Conservation (phyloP, 2,888 invertebrate species). For the Dynastes hyllus region DNA sequence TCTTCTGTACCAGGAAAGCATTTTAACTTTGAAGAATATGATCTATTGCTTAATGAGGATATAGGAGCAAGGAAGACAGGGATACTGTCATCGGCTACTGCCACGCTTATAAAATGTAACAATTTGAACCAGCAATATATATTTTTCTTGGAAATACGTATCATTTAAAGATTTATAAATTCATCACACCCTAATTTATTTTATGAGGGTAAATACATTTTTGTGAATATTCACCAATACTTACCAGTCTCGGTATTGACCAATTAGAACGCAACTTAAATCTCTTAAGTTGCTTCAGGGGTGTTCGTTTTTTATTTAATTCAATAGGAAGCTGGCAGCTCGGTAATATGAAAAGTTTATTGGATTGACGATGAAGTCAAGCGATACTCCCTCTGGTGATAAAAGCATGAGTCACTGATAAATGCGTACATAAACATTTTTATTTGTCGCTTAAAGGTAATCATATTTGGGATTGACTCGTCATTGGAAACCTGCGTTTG, state of each 20-base stretch:
- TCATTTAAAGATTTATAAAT: too few relatives aligned
- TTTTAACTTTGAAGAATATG: conserved; percentile 19
- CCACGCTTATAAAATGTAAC: not conserved
- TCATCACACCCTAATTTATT: too few relatives aligned
- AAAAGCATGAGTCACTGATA: not conserved
- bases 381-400: not conserved
- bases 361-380: not conserved
- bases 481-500: not conserved
- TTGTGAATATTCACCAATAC: too few relatives aligned
- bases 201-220: too few relatives aligned
- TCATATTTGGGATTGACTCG: too few relatives aligned
- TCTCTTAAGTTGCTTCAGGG: too few relatives aligned
- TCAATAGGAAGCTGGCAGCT: not conserved
- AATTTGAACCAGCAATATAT: too few relatives aligned
- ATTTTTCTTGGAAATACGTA: too few relatives aligned
- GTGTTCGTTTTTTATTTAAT: not conserved
- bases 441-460: not conserved
- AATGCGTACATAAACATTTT: not conserved
- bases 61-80: not conserved
- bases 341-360: not conserved
- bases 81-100: too few relatives aligned
- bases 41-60: conserved; percentile 4
- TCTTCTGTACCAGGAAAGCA: not conserved
- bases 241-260: too few relatives aligned
- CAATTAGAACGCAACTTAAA: too few relatives aligned